phyloP scores from a whole-genome alignment of 2,888 invertebrate genomes.

The Drosophila koepferae region DNA sequence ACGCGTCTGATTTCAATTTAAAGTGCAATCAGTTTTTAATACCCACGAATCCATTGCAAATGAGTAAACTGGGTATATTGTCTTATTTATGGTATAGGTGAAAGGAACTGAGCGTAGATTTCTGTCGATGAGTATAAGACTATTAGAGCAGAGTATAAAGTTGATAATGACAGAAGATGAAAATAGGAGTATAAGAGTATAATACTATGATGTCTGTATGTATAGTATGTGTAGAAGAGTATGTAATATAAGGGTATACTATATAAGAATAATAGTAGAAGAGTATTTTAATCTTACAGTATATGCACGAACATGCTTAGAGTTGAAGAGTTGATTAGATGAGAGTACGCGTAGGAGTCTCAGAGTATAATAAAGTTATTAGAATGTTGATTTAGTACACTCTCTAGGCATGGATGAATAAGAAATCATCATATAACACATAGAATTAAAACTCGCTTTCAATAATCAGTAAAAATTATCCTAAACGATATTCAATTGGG shows the following conservation, averaged over 20 bases:
- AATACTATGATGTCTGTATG: background rate
- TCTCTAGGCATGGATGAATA: too few species aligned
- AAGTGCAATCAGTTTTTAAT: constrained; percentile 66
- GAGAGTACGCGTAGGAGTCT: too few species aligned
- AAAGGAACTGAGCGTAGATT: background rate
- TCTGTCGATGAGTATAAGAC: background rate
- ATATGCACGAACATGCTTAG: too few species aligned
- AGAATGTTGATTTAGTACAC: too few species aligned
- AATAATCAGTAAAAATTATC: too few species aligned
- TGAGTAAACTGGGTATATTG: background rate
- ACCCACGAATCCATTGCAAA: background rate
- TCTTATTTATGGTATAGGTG: background rate
- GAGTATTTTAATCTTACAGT: background rate
- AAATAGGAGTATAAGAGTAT: background rate
- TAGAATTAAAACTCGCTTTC: too few species aligned
- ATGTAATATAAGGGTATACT: too few species aligned
- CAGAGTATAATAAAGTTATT: too few species aligned
- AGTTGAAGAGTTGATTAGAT: too few species aligned
- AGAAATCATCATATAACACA: too few species aligned
- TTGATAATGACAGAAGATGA: background rate
- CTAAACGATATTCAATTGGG: too few species aligned
- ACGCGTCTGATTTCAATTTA: constrained; percentile 74
- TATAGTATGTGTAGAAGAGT: too few species aligned
- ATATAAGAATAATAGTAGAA: background rate
- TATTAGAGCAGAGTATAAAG: background rate